Evolutionary conservation across 2,113 vertebrate species (phyloP), one percentile per base, ranked within the genome.

Genomic region (Spea multiplicata): DNA sequence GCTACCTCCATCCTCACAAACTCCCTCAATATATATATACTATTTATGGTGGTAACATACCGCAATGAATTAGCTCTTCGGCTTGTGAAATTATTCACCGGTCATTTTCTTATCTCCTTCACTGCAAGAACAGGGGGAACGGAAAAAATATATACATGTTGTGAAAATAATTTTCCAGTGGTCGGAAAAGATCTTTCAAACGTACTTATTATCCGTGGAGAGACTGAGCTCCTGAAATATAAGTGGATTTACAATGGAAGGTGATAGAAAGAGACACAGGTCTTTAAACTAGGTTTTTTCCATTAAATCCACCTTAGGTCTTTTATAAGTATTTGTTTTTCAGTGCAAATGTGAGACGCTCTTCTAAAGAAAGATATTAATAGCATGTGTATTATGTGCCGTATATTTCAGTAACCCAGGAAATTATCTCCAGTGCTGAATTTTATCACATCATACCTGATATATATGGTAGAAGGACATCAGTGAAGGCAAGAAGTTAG

Each of bases 221-320:
- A 73, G 76, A 72, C 61, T 79, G 49, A 71, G 59, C 70, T 79
- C 55, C 61, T 66, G 61, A 48, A 30, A 59, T 55, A 73, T 79
- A 79, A 79, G 76, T 72, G 61, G 61, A 79, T 79, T 79, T 79
- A 66, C 76, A 79, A 79, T 65, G 57, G 61, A 79, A 66, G 76
- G 76, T 77, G 75, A 70, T 77, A 55, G 66, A 44, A 71, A 71
- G 66, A 70, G 55, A 77, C 66, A 5, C 68, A 52, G 66, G 52
- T 47, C 67, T 77, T 55, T 49, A 61, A 76, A 77, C 45, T 44
- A 9, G 52, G 66, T 55, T 50, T 70, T n/a, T 55, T 50, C 61
- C n/a, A 64, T 64, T 64, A 64, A 64, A 17, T 64, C 61, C n/a
- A 64, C 61, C 61, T 64, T 64, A 64, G 61, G 61, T 64, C 61